These are phyloP conservation scores for Rotaria socialis DNA, from an alignment of 2,888 invertebrate genomes.

Conservation along the genomic window DNA sequence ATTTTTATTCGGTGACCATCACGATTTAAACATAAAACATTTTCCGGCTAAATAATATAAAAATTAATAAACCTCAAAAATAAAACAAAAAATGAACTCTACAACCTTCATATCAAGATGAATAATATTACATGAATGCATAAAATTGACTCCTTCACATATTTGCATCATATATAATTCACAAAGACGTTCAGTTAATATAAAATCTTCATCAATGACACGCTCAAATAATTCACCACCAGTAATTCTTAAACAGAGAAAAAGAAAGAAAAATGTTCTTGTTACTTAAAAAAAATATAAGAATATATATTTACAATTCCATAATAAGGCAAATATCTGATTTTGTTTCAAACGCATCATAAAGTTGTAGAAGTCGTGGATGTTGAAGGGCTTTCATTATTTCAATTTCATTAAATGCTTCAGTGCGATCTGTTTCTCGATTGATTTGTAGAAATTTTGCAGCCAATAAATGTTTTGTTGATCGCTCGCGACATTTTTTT, in stretches of 20 bases:
- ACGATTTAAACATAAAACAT: slow-evolving; percentile 88
- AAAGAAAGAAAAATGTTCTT: too few species aligned
- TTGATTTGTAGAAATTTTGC: slow-evolving; percentile 85
- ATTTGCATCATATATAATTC: slow-evolving; percentile 94
- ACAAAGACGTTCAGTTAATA: slow-evolving; percentile 90
- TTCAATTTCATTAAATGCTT: slow-evolving; percentile 89
- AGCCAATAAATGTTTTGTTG: slow-evolving; percentile 74
- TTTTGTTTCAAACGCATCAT: slow-evolving; percentile 86
- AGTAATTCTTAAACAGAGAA: slow-evolving; percentile 70
- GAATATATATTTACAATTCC: slow-evolving; percentile 77
- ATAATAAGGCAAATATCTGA: slow-evolving; percentile 89
- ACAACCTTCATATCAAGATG: slow-evolving; percentile 92
- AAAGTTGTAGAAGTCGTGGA: slow-evolving; percentile 88
- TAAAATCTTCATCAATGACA: slow-evolving; percentile 94
- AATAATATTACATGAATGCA: slow-evolving; percentile 86
- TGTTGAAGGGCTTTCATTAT: slow-evolving; percentile 91
- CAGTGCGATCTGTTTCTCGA: slow-evolving; percentile 75
- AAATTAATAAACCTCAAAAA: neutral
- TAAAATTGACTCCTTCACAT: slow-evolving; percentile 93
- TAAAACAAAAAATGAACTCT: neutral
- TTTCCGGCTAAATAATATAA: slow-evolving; percentile 74
- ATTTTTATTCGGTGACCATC: slow-evolving; percentile 94
- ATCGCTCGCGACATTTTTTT: slow-evolving; percentile 80
- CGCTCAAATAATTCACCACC: slow-evolving; percentile 97
- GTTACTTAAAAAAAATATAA: neutral